phyloP scores from a whole-genome alignment of 2,797 vertebrate species.

The Cichlasoma orientale region DNA sequence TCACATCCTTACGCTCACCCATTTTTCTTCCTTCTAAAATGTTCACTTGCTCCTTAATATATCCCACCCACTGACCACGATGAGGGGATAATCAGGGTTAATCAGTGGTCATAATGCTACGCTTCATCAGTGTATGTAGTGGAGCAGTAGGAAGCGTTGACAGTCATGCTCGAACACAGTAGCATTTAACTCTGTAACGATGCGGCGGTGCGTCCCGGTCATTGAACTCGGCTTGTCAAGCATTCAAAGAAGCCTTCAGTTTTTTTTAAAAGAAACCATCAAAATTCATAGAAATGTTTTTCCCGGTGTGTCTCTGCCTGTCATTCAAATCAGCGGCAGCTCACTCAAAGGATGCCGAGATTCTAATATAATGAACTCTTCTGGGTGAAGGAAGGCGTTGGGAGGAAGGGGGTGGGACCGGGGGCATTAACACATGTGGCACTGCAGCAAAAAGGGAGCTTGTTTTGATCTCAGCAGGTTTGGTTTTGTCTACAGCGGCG shows the following conservation, averaged over 20 bases:
- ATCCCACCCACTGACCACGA: no score
- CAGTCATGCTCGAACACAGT: no score
- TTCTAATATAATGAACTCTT: slow-evolving; percentile 35
- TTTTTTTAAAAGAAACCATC: slow-evolving; percentile 24
- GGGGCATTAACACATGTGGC: slow-evolving; percentile 37
- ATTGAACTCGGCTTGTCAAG: slow-evolving; percentile 17
- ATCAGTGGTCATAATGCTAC: no score
- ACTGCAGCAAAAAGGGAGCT: slow-evolving; percentile 32
- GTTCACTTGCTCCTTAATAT: no score
- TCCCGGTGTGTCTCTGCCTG: neutral
- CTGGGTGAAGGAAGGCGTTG: slow-evolving; percentile 10
- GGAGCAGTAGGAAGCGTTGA: no score
- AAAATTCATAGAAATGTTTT: no score
- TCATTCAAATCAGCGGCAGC: slow-evolving; percentile 13
- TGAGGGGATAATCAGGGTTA: no score
- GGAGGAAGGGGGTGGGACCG: neutral
- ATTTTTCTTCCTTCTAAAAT: no score
- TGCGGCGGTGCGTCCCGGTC: neutral
- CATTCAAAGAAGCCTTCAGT: slow-evolving; percentile 10
- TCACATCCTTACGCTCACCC: no score
- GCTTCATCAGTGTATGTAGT: no score
- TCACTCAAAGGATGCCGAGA: slow-evolving; percentile 26
- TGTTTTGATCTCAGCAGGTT: slow-evolving; percentile 59
- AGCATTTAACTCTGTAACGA: neutral
- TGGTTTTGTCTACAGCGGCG: slow-evolving; percentile 45